Base-by-base conservation (phyloP, 2,888 invertebrate species). In the Apocheima hispidaria region DNA sequence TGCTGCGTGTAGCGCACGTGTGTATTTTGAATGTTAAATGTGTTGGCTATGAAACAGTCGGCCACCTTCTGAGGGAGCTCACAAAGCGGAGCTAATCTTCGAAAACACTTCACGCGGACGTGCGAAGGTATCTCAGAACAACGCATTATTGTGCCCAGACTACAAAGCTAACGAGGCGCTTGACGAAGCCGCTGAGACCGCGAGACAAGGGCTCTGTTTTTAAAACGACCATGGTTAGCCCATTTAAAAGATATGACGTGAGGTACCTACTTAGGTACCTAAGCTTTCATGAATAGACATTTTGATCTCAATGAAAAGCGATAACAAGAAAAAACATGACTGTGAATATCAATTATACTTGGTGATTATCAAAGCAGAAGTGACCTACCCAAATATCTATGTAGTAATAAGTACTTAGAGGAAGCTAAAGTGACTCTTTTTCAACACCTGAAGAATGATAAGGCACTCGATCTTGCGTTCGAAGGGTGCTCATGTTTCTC, bases 41-140 rank as follows among this genome's bases (percentile, higher is more conserved):
- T 71, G 74, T 73, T 58, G 38, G 61, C 79, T 81, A 82, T 81
- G 82, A 78, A 79, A 72, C 69, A 77, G 75, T 74, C 74, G 71
- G 78, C 77, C 73, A 73, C 72, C 73, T 78, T 77, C 76, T 68
- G 76, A 77, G 74, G 76, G 68, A 67, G 71, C 70, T 51, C 48
- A 77, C 72, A 78, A 75, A 80, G 78, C 75, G 79, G 62, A 66
- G 66, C 77, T 83, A 83, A 82, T 83, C 81, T 81, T 66, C 72
- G 77, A 69, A 69, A 79, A 78, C 78, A 74, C 79, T 82, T 82
- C 80, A 80, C 70, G 75, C 74, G 74, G 73, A 83, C 78, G 81
- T 84, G 83, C 79, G 52, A 36, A 52, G 36, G 16, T 57, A 26
- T 56, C 26, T 44, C 30, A 35, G 79, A 83, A 87, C 84, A 86